Percentiles rank a stretch among this genome's conserved stretches.
Evolutionary conservation across 2,888 invertebrate species (phyloP).

Genomic region (Pammene fasciana): DNA sequence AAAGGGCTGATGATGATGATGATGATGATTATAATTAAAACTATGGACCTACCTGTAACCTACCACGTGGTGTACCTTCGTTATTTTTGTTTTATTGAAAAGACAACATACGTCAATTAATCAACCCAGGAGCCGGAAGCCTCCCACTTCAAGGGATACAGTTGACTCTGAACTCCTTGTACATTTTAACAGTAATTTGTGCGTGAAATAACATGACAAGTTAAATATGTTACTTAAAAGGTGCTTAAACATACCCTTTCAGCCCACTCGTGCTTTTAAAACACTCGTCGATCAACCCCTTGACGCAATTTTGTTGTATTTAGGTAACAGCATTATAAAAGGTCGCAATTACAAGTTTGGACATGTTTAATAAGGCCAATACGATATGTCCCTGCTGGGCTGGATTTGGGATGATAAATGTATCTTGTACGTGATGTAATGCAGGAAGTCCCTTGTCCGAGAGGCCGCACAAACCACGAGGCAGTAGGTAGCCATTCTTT

Average conservation of each 20-base stretch:
- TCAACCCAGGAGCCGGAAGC: too few relatives aligned
- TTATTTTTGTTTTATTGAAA: too few relatives aligned
- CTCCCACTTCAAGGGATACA: too few relatives aligned
- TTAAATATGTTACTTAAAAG: background rate
- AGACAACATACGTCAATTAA: too few relatives aligned
- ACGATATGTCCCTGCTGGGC: constrained; percentile 52
- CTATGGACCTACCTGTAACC: too few relatives aligned
- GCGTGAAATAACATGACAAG: background rate
- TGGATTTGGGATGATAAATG: constrained; percentile 67
- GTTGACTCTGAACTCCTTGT: too few relatives aligned
- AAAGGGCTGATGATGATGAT: too few relatives aligned
- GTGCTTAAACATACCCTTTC: background rate
- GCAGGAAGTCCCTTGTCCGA: constrained; percentile 55
- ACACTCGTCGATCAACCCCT: background rate
- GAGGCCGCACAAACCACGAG: background rate
- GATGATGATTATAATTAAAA: too few relatives aligned
- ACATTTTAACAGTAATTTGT: too few relatives aligned
- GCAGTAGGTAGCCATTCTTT: background rate
- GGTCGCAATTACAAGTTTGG: constrained; percentile 36
- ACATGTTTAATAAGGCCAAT: constrained; percentile 58
- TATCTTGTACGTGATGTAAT: constrained; percentile 63
- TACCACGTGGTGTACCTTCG: too few relatives aligned
- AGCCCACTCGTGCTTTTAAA: background rate
- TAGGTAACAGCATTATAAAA: constrained; percentile 3
- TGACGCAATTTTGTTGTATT: background rate